Evolutionary conservation across 2,113 vertebrate genomes (phyloP).

Genomic region (Paramisgurnus dabryanus): DNA sequence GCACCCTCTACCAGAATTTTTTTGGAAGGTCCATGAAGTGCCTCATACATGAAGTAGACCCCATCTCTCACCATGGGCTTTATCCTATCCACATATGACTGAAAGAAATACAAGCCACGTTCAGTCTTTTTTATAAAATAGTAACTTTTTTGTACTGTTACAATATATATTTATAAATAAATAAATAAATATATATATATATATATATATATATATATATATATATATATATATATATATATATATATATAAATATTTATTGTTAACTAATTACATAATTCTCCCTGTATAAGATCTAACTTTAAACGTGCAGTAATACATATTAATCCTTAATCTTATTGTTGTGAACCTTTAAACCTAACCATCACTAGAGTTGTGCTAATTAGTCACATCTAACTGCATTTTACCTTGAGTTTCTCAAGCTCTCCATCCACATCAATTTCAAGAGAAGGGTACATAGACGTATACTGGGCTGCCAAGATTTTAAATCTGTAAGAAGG

Average conservation of each 20-base stretch:
- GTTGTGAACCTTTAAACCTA: background rate
- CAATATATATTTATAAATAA: too few species aligned
- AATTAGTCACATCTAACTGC: background rate
- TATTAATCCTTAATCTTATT: too few species aligned
- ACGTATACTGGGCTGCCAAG: slow-evolving; percentile 91
- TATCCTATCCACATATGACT: slow-evolving; percentile 87
- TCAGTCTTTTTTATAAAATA: too few species aligned
- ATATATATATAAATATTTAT: too few species aligned
- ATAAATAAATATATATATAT: too few species aligned
- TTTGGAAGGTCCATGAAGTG: slow-evolving; percentile 90
- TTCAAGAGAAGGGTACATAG: slow-evolving; percentile 91
- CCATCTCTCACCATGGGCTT: slow-evolving; percentile 96
- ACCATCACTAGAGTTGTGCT: background rate
- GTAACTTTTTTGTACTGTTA: too few species aligned
- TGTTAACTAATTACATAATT: too few species aligned
- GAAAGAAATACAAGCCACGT: slow-evolving; percentile 22
- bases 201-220: too few species aligned
- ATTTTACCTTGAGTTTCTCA: slow-evolving; percentile 85
- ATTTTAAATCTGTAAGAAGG: slow-evolving; percentile 86
- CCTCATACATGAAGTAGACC: slow-evolving; percentile 94
- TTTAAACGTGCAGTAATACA: too few species aligned
- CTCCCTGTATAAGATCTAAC: too few species aligned
- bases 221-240: too few species aligned
- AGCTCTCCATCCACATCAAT: slow-evolving; percentile 93
- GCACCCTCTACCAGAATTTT: slow-evolving; percentile 98